These are phyloP conservation scores for Yponomeuta plumbellus DNA, from an alignment of 2,888 invertebrate genomes.

Conservation along the genomic window DNA sequence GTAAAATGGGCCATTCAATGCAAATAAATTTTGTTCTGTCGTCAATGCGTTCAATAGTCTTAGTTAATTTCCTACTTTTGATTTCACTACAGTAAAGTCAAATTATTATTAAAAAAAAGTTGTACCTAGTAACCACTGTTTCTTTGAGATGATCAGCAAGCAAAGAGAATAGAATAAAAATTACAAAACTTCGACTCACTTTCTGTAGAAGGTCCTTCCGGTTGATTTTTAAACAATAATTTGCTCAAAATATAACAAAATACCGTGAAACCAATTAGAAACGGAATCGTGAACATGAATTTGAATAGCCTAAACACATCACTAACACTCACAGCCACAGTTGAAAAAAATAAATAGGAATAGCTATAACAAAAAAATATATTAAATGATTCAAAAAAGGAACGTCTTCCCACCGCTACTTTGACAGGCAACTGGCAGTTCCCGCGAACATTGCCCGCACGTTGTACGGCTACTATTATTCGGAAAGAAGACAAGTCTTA, in stretches of 20 bases:
- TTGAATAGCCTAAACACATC: slow-evolving; percentile 43
- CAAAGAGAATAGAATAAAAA: too few species aligned
- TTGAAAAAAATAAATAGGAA: slow-evolving; percentile 32
- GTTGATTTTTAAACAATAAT: slow-evolving; percentile 29
- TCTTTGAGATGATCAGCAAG: too few species aligned
- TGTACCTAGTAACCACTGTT: too few species aligned
- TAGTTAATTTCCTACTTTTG: slow-evolving; percentile 5
- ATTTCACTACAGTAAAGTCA: not conserved
- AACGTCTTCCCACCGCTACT: slow-evolving; percentile 49
- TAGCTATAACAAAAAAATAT: slow-evolving; percentile 25
- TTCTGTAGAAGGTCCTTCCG: slow-evolving; percentile 26
- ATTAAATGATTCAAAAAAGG: slow-evolving; percentile 10
- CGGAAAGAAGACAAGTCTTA: not conserved
- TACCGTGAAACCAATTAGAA: slow-evolving; percentile 41
- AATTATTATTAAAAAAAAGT: not conserved
- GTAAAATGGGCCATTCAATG: slow-evolving; percentile 32
- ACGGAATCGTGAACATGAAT: slow-evolving; percentile 52
- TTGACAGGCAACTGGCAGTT: slow-evolving; percentile 43
- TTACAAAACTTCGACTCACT: slow-evolving; percentile 34
- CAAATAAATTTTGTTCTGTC: slow-evolving; percentile 28
- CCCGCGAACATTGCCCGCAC: slow-evolving; percentile 25
- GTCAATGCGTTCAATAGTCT: slow-evolving; percentile 26
- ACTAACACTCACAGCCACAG: slow-evolving; percentile 51
- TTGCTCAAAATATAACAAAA: slow-evolving; percentile 42
- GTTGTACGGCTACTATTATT: not conserved